Base-by-base conservation (phyloP, 2,113 vertebrate genomes). In the Dryoscopus gambensis region DNA sequence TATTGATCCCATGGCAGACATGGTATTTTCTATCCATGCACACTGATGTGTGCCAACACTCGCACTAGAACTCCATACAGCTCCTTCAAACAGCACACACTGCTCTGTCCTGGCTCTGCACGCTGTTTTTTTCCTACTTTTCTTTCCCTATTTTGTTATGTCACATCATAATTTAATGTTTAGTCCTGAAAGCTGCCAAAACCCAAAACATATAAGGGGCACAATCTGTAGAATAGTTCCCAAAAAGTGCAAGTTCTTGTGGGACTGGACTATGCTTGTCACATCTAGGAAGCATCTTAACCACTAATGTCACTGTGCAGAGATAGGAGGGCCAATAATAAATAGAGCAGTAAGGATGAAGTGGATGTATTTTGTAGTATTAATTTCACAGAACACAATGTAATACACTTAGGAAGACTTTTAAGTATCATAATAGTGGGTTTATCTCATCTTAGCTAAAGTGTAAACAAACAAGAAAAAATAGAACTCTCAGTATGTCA, bases 381-480 rank as follows among this genome's bases (percentile, higher is more conserved):
- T 86, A 71, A 56, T 80, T 90, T 89, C 85, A 75, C 47, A 78
- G 37, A 88, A 64, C 9, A 77, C 46, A 68, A 49, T 28, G 7
- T n/a, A 83, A 42, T 64, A 83, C n/a, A 33, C n/a, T n/a, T 70
- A 60, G 35, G 31, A 82, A 47, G 47, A 75, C 33, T 86, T 87
- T n/a, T 46, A 60, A 52, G 30, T 75, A 65, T 82, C 57, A 44
- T 75, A 89, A 93, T 35, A 89, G 31, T 2, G 49, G 24, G 22
- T 75, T 93, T 90, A 68, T 79, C 39, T 95, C 6, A 6, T 96
- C 63, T 89, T 81, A 92, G n/a, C 46, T 20, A 39, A 82, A 91
- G 47, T 33, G 70, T 89, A 97, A 94, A 84, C 83, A 95, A 78
- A 88, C 49, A 85, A 87, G 57, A 27, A 33, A 84, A 95, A 93